Evolutionary conservation across 2,797 vertebrate species (phyloP).

Genomic region (Oryzias sinensis): DNA sequence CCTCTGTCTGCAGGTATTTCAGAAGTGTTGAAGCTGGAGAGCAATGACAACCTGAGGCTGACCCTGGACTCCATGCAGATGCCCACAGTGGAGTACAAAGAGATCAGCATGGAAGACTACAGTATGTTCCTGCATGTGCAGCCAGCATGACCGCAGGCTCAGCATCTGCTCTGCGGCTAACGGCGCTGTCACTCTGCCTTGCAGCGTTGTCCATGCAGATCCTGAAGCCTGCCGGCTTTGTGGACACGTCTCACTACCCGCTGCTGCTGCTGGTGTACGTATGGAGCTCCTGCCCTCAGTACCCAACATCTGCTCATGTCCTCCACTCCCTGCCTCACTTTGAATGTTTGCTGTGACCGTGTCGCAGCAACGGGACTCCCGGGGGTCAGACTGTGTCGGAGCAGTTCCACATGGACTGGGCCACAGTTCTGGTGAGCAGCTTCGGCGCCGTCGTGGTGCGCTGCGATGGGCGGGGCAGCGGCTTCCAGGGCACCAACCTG

Average conservation of each 20-base stretch:
- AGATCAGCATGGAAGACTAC: slow-evolving; percentile 88
- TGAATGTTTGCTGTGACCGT: not conserved
- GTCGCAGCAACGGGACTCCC: slow-evolving; percentile 82
- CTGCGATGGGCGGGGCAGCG: slow-evolving; percentile 90
- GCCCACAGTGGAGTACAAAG: slow-evolving; percentile 86
- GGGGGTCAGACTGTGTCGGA: slow-evolving; percentile 91
- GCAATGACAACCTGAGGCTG: slow-evolving; percentile 82
- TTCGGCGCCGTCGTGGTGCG: slow-evolving; percentile 84
- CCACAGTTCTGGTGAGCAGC: slow-evolving; percentile 90
- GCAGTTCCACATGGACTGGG: slow-evolving; percentile 88
- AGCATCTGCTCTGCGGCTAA: not conserved
- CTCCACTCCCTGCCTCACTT: not conserved
- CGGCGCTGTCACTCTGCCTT: slow-evolving; percentile 9
- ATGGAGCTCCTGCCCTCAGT: slow-evolving; percentile 10
- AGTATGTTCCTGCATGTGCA: slow-evolving; percentile 70
- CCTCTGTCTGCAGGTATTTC: slow-evolving; percentile 47
- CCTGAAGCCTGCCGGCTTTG: slow-evolving; percentile 90
- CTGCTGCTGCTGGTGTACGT: slow-evolving; percentile 94
- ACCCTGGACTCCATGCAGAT: slow-evolving; percentile 87
- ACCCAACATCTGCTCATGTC: not conserved
- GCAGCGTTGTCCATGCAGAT: slow-evolving; percentile 90
- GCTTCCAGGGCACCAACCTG: slow-evolving; percentile 92
- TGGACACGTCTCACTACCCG: slow-evolving; percentile 86
- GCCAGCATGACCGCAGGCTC: too few relatives aligned
- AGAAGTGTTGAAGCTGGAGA: slow-evolving; percentile 88